phyloP scores from a whole-genome alignment of 2,888 invertebrate species.

The Diarsia dahlii region DNA sequence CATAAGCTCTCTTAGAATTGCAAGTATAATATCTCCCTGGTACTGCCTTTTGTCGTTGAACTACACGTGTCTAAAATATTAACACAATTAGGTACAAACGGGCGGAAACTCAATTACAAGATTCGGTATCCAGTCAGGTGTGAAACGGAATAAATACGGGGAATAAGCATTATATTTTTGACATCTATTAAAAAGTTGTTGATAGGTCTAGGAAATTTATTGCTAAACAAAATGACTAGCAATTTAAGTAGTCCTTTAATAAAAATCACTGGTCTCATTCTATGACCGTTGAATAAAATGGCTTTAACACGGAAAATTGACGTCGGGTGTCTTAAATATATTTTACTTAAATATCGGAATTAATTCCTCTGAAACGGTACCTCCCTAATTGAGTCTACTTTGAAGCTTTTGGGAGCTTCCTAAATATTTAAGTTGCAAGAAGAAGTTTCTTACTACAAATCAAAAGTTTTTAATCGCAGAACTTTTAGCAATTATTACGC shows the following conservation, averaged over 20 bases:
- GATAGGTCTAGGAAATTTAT: background rate
- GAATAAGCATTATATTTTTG: background rate
- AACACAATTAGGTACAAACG: background rate
- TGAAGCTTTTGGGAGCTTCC: background rate
- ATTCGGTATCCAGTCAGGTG: background rate
- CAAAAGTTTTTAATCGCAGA: background rate
- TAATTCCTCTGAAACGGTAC: background rate
- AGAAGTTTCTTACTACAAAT: background rate
- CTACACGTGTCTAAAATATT: slow-evolving; percentile 5
- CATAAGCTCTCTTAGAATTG: background rate
- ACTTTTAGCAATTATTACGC: slow-evolving; percentile 1
- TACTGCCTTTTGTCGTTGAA: background rate
- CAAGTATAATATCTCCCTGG: background rate
- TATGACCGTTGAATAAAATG: background rate
- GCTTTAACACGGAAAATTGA: background rate
- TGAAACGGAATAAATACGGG: background rate
- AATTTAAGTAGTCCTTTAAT: background rate
- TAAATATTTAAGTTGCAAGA: background rate
- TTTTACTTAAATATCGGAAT: background rate
- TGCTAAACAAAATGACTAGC: background rate
- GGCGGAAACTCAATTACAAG: background rate
- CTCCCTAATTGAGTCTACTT: background rate
- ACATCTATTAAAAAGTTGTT: too few relatives aligned
- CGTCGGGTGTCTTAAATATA: background rate
- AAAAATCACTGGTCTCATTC: background rate